These are phyloP conservation scores for Charanyca ferruginea DNA, from an alignment of 2,888 invertebrate species.

Conservation along the genomic window DNA sequence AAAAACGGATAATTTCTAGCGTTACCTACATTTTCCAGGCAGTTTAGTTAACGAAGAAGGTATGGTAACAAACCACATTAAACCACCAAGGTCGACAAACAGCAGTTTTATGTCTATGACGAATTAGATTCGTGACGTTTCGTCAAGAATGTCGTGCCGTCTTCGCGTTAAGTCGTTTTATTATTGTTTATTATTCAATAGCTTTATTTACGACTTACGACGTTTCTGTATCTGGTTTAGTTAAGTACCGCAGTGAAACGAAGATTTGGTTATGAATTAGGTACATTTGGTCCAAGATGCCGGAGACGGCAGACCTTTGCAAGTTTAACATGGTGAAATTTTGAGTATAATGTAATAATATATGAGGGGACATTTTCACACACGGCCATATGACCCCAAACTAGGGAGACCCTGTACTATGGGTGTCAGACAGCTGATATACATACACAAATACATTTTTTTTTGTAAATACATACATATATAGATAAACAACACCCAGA, in stretches of 20 bases:
- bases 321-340: neutral
- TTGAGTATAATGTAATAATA: no score
- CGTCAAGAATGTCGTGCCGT: slow-evolving; percentile 50
- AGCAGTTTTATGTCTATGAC: slow-evolving; percentile 33
- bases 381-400: no score
- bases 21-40: no score
- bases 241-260: slow-evolving; percentile 33
- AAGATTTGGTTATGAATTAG: slow-evolving; percentile 31
- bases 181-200: slow-evolving; percentile 60
- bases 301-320: neutral
- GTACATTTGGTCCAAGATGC: slow-evolving; percentile 21
- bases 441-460: no score
- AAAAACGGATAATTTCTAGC: no score
- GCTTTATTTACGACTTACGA: slow-evolving; percentile 62
- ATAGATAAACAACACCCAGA: no score
- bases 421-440: no score
- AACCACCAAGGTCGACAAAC: slow-evolving; percentile 31
- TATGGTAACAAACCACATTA: slow-evolving; percentile 15
- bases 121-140: slow-evolving; percentile 47
- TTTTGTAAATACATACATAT: no score
- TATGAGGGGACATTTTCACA: no score
- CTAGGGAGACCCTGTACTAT: no score
- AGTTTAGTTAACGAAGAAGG: neutral
- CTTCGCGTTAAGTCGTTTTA: slow-evolving; percentile 43
- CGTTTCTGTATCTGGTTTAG: slow-evolving; percentile 40